phyloP scores from a whole-genome alignment of 2,888 invertebrate genomes.

The Anthophora plumipes region DNA sequence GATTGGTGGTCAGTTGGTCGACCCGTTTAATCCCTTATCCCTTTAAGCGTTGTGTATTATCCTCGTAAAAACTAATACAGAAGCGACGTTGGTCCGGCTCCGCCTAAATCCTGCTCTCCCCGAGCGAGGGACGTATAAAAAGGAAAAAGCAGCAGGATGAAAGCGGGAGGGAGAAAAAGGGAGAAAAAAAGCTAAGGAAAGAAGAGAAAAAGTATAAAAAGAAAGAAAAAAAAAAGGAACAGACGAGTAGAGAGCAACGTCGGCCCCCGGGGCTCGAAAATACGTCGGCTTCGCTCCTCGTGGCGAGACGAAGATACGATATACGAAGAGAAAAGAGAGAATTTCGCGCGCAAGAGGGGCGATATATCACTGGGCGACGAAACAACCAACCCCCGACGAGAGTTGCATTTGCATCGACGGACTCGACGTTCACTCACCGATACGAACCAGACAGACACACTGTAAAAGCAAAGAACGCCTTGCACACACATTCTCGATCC shows the following conservation, averaged over 20 bases:
- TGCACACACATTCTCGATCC: constrained; percentile 5
- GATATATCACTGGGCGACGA: constrained; percentile 82
- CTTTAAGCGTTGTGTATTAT: constrained; percentile 84
- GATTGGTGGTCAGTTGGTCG: constrained; percentile 69
- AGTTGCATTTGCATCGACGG: constrained; percentile 83
- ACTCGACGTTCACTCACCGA: constrained; percentile 68
- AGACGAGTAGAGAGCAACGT: constrained; percentile 68
- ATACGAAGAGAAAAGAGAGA: constrained; percentile 42
- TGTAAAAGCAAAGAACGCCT: not conserved
- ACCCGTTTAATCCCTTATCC: constrained; percentile 84
- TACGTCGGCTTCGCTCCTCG: constrained; percentile 67
- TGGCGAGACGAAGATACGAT: constrained; percentile 47
- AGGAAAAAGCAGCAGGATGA: constrained; percentile 45
- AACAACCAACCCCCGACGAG: constrained; percentile 81
- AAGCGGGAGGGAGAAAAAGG: not conserved
- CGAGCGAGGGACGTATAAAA: constrained; percentile 57
- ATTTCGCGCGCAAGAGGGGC: constrained; percentile 72
- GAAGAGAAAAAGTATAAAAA: not conserved
- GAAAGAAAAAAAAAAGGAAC: constrained; percentile 52
- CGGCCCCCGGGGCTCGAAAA: constrained; percentile 73
- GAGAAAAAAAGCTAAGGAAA: constrained; percentile 56
- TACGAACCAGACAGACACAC: constrained; percentile 45
- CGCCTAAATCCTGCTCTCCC: constrained; percentile 79
- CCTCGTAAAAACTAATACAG: constrained; percentile 84
- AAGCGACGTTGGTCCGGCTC: constrained; percentile 72